phyloP scores from a whole-genome alignment of 2,888 invertebrate species.

The Hypomecis punctinalis region DNA sequence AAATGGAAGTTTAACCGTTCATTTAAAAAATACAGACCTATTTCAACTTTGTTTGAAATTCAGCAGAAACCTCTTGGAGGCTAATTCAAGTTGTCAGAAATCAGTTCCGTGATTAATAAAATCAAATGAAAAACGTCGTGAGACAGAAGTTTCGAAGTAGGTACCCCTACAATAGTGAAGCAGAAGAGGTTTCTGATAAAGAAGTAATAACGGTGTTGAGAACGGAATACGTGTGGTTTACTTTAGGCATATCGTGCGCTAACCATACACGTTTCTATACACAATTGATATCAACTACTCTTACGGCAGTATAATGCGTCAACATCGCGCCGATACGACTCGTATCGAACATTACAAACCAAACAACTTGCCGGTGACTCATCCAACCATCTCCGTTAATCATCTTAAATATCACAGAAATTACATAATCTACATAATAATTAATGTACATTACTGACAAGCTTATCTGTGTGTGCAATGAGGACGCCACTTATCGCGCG shows the following conservation, averaged over 20 bases:
- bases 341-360: constrained; percentile 62
- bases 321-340: constrained; percentile 44
- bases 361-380: constrained; percentile 67
- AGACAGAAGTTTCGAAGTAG: no score
- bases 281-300: constrained; percentile 29
- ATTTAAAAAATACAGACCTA: not conserved
- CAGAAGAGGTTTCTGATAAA: no score
- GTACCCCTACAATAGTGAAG: no score
- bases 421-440: constrained; percentile 58
- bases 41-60: not conserved
- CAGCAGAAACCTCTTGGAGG: no score
- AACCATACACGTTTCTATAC: constrained; percentile 11
- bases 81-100: no score
- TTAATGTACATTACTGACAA: constrained; percentile 12
- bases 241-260: constrained; percentile 12
- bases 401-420: constrained; percentile 79
- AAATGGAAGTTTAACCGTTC: not conserved
- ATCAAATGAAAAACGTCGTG: no score
- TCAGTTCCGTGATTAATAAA: no score
- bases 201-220: no score
- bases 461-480: constrained; percentile 37
- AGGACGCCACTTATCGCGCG: not conserved
- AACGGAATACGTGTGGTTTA: not conserved
- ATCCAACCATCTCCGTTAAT: constrained; percentile 64
- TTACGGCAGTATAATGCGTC: constrained; percentile 52